Evolutionary conservation across 2,888 invertebrate species (phyloP).

Genomic region (Magallana nippona): DNA sequence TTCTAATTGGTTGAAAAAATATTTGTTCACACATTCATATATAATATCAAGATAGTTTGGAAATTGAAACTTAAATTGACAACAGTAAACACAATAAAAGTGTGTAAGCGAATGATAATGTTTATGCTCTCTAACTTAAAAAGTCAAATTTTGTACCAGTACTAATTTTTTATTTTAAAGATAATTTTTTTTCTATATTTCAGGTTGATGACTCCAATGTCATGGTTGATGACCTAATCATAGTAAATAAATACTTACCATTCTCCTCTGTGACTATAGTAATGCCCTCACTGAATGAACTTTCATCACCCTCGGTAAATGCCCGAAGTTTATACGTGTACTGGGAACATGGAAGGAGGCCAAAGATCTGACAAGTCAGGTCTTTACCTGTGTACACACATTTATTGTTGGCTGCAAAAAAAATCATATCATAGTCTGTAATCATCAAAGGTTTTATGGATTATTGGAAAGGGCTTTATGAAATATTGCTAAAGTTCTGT

Average conservation of each 20-base stretch:
- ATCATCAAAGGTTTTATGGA: not conserved
- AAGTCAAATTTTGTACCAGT: too few species aligned
- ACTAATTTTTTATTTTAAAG: too few species aligned
- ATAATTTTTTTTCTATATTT: too few species aligned
- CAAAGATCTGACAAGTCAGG: conserved; percentile 63
- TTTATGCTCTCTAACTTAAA: too few species aligned
- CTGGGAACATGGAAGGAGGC: conserved; percentile 69
- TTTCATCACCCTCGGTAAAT: conserved; percentile 76
- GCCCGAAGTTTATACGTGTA: conserved; percentile 74
- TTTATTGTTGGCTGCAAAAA: conserved; percentile 47
- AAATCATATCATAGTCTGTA: not conserved
- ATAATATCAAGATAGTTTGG: too few species aligned
- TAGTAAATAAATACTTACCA: conserved; percentile 58
- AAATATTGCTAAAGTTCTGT: not conserved
- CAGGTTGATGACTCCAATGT: too few species aligned
- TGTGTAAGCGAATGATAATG: too few species aligned
- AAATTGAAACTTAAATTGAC: too few species aligned
- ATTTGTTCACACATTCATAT: too few species aligned
- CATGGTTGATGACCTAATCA: too few species aligned
- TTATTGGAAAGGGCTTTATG: not conserved
- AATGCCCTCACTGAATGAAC: conserved; percentile 73
- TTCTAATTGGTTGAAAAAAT: too few species aligned
- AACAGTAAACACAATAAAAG: too few species aligned
- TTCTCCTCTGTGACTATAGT: conserved; percentile 73
- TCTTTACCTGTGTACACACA: conserved; percentile 74